Base-by-base conservation (phyloP, 2,888 invertebrate species). In the Zhuqinia jingwanae region DNA sequence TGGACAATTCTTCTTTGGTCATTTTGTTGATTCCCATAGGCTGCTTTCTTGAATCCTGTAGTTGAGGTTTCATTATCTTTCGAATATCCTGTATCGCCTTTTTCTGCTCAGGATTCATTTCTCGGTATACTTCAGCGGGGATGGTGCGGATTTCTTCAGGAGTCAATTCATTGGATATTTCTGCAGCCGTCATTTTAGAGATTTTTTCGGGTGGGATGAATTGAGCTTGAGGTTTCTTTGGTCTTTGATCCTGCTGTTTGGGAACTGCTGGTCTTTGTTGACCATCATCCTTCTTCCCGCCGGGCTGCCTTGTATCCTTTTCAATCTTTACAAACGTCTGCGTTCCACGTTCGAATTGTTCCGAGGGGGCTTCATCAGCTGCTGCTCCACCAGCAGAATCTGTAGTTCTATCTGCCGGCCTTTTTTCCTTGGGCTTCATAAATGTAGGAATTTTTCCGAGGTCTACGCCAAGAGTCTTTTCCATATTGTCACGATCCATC, bases 391-490 rank as follows among this genome's bases (percentile, higher is more conserved):
- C 20, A 5, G 8, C 30, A 1, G 10, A 1, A 11, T 42, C 78
- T n/a, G n/a, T n/a, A n/a, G n/a, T n/a, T n/a, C n/a, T n/a, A n/a
- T n/a, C n/a, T n/a, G n/a, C 20, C 68, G 30, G 25, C 11, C 27
- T 56, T 45, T 65, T 45, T 56, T 75, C 25, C 27, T 60, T 68
- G 5, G 68, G 45, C 45, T 81, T 84, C 85, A 89, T 85, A 27
- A 89, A 90, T 8, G 87, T 75, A 3, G 89, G 90, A 0, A 87
- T 58, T 27, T 79, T 85, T 1, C 70, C 85, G 1, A 87, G 30
- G 13, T 86, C 84, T 15, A 87, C 85, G 5, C 89, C 88, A 6
- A 85, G 58, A 1, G 83, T 84, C 76, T 88, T 85, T 27, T 80
- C 63, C 11, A 90, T 6, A 36, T 84, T 77, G 2, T 88, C 85